These are phyloP conservation scores for Lutjanus campechanus DNA, from an alignment of 2,797 vertebrate genomes.

Conservation along the genomic window DNA sequence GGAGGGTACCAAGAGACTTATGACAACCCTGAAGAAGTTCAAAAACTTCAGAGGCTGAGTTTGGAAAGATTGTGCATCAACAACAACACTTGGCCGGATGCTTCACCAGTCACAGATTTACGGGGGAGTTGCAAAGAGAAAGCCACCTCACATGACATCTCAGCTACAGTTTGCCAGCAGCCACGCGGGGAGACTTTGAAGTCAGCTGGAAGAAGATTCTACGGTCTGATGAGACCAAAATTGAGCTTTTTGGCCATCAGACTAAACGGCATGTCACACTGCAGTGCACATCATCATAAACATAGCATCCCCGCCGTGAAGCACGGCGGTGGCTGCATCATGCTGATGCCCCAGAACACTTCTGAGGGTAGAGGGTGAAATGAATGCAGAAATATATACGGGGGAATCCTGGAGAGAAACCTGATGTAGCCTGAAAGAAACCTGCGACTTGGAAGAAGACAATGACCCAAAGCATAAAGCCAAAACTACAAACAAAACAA, in stretches of 20 bases:
- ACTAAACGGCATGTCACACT: not conserved
- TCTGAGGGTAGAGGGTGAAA: not conserved
- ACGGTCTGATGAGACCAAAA: conserved; percentile 4
- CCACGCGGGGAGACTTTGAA: conserved; percentile 2
- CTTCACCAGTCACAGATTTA: conserved; percentile 14
- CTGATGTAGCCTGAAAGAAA: not conserved
- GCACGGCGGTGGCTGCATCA: not conserved
- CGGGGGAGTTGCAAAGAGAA: not conserved
- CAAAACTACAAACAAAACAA: not conserved
- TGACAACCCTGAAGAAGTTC: not conserved
- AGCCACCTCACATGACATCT: not conserved
- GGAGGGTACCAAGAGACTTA: not conserved
- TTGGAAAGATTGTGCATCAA: not conserved
- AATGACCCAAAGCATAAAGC: not conserved
- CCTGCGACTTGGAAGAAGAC: not conserved
- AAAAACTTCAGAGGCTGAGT: not conserved
- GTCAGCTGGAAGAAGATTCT: conserved; percentile 12
- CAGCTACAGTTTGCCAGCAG: not conserved
- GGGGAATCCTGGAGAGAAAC: conserved; percentile 2
- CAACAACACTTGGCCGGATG: not conserved
- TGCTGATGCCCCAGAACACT: not conserved
- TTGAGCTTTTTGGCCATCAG: conserved; percentile 1
- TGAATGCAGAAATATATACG: not conserved
- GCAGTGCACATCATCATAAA: conserved; percentile 1
- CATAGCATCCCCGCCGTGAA: not conserved